Conservation (phyloP, 1,140 invertebrate genomes). For the Drosophila lowei region DNA sequence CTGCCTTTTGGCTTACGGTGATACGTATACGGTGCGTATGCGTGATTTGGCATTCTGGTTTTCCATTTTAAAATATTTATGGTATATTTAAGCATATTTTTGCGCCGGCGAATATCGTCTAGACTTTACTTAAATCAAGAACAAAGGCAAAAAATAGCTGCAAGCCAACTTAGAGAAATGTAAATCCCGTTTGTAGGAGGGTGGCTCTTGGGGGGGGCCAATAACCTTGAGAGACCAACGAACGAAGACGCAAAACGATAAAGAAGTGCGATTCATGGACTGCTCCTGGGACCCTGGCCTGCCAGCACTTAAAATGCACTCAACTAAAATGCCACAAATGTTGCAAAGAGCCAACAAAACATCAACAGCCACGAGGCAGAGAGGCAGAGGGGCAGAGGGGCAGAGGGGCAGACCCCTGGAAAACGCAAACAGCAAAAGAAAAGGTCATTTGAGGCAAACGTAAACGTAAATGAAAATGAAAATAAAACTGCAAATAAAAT, state of each 20-base stretch:
- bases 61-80: constrained; percentile 44
- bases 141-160: constrained; percentile 15
- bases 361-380: constrained; percentile 23
- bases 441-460: constrained; percentile 55
- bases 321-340: constrained; percentile 64
- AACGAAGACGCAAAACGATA: neutral
- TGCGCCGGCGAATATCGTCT: constrained; percentile 16
- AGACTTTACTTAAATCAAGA: constrained; percentile 29
- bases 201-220: constrained; percentile 14
- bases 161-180: constrained; percentile 30
- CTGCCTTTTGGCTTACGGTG: constrained; percentile 6
- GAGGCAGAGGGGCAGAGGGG: too few species aligned
- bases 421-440: constrained; percentile 31
- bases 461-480: constrained; percentile 32
- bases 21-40: constrained; percentile 27
- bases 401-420: constrained; percentile 1
- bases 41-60: constrained; percentile 31
- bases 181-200: constrained; percentile 44
- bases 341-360: constrained; percentile 31
- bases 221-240: constrained; percentile 42
- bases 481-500: constrained; percentile 67
- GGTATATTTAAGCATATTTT: constrained; percentile 30
- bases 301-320: constrained; percentile 61
- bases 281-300: neutral
- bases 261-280: too few species aligned